phyloP scores from a whole-genome alignment of 2,888 invertebrate species.

The Strigamia maritima region DNA sequence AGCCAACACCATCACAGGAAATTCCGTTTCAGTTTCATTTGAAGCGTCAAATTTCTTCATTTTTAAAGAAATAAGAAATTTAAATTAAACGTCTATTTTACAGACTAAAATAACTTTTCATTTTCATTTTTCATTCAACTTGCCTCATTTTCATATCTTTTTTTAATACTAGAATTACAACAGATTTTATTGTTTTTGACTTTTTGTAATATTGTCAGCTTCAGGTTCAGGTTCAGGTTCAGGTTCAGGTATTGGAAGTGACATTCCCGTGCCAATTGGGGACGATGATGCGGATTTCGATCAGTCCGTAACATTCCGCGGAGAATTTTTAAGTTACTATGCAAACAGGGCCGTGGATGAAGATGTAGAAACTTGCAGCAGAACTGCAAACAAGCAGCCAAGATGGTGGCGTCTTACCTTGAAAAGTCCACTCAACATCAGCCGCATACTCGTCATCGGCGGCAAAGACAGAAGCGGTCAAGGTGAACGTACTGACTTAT shows the following conservation, averaged over 20 bases:
- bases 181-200: not conserved
- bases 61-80: not conserved
- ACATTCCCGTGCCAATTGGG: not conserved
- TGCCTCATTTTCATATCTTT: not conserved
- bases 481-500: constrained; percentile 29
- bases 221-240: too few species aligned
- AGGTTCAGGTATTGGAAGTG: not conserved
- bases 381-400: not conserved
- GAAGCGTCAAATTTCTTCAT: not conserved
- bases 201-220: not conserved
- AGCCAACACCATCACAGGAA: not conserved
- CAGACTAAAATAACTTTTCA: not conserved
- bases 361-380: constrained; percentile 22
- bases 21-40: not conserved
- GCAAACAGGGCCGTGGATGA: not conserved
- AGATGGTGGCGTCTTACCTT: constrained; percentile 23
- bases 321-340: not conserved
- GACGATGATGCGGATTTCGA: not conserved
- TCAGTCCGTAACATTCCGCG: constrained; percentile 14
- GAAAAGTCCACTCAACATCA: constrained; percentile 9
- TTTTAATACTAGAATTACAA: not conserved
- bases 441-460: constrained; percentile 25
- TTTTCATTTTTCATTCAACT: not conserved
- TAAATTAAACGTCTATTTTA: too few species aligned
- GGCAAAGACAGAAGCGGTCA: constrained; percentile 29